Evolutionary conservation across 2,113 vertebrate genomes (phyloP).

Genomic region (Sinocyclocheilus rhinocerous): DNA sequence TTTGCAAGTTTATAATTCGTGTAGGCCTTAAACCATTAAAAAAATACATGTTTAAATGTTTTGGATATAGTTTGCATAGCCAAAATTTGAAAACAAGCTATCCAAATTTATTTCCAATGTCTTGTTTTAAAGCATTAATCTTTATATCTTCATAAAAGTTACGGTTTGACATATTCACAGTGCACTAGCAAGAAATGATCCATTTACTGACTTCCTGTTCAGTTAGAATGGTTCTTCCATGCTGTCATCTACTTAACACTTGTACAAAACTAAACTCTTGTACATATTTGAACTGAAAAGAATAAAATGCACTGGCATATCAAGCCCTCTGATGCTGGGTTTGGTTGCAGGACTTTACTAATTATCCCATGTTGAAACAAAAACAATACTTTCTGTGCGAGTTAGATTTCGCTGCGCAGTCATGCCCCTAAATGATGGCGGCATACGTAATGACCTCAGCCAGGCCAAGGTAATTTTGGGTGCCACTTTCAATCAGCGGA

Average conservation of each 20-base stretch:
- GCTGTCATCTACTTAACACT: neutral
- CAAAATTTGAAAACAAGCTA: neutral
- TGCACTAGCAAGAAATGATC: slow-evolving; percentile 11
- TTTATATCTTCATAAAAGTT: slow-evolving; percentile 24
- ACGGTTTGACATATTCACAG: neutral
- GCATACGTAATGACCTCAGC: slow-evolving; percentile 64
- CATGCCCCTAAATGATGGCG: slow-evolving; percentile 69
- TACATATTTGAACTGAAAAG: no score
- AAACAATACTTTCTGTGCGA: slow-evolving; percentile 66
- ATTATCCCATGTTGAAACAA: slow-evolving; percentile 64
- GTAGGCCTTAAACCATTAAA: neutral
- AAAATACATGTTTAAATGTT: neutral
- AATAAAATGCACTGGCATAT: neutral
- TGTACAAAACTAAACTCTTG: neutral
- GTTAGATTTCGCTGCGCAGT: slow-evolving; percentile 62
- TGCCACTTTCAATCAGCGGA: slow-evolving; percentile 72
- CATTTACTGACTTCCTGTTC: slow-evolving; percentile 5
- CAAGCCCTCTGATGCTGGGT: slow-evolving; percentile 31
- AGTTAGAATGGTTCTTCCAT: neutral
- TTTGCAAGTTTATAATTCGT: neutral
- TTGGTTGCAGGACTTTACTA: slow-evolving; percentile 64
- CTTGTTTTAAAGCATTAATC: neutral
- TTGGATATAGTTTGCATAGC: neutral
- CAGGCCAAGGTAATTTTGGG: slow-evolving; percentile 64
- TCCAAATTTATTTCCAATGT: neutral